A percentile compares a stretch with the other conserved stretches of the same genome.
Evolutionary conservation across 2,888 invertebrate species (phyloP).

Genomic region (Lycaena phlaeas): DNA sequence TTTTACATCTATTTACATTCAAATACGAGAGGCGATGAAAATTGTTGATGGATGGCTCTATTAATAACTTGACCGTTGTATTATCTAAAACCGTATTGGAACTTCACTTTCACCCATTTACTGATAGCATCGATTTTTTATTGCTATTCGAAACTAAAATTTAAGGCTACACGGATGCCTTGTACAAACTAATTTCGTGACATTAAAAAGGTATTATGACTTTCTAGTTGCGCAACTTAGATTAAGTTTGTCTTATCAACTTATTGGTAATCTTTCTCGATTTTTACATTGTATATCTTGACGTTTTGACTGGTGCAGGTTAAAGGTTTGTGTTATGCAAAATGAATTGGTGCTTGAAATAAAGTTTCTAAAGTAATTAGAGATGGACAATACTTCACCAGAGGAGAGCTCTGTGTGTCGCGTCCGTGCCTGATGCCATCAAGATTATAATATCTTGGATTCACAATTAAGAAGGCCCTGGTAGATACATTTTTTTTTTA

Average conservation of each 20-base stretch:
- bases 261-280: constrained; percentile 11
- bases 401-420: neutral
- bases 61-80: constrained; percentile 47
- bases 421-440: neutral
- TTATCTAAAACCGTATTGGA: constrained; percentile 54
- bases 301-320: constrained; percentile 1
- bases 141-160: constrained; percentile 50
- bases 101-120: constrained; percentile 57
- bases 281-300: neutral
- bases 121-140: constrained; percentile 39
- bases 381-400: neutral
- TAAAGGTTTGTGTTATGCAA: constrained; percentile 3
- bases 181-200: constrained; percentile 48
- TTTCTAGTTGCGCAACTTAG: constrained; percentile 14
- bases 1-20: constrained; percentile 1
- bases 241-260: constrained; percentile 16
- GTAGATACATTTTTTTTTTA: too few relatives aligned
- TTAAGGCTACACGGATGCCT: constrained; percentile 39
- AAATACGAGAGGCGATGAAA: constrained; percentile 6
- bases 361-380: neutral
- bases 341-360: neutral
- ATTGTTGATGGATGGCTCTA: constrained; percentile 48
- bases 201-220: constrained; percentile 28
- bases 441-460: too few relatives aligned
- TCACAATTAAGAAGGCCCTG: too few relatives aligned